Conservation (phyloP, 2,113 vertebrate species). For the Percina caprodes region DNA sequence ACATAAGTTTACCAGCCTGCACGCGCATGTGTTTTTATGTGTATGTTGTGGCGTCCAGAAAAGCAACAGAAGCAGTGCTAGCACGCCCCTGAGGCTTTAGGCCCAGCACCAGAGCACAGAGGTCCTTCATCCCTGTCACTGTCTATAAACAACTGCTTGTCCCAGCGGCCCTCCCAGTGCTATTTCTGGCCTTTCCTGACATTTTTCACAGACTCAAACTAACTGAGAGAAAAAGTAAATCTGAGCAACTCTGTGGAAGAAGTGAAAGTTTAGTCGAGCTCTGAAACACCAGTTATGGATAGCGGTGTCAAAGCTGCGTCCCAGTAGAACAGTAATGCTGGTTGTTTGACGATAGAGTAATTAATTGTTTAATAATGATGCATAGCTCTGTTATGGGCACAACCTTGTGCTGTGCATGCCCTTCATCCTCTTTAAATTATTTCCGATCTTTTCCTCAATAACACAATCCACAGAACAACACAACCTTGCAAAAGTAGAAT, state of each 20-base stretch:
- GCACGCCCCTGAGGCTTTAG: slow-evolving; percentile 66
- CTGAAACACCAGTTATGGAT: slow-evolving; percentile 29
- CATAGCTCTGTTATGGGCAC: slow-evolving; percentile 66
- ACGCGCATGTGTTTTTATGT: slow-evolving; percentile 21
- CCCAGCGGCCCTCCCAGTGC: slow-evolving; percentile 61
- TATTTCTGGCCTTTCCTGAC: slow-evolving; percentile 73
- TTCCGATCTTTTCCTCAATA: slow-evolving; percentile 60
- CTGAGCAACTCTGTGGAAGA: slow-evolving; percentile 38
- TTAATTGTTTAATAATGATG: slow-evolving; percentile 82
- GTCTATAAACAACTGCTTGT: slow-evolving; percentile 78
- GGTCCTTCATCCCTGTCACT: slow-evolving; percentile 82
- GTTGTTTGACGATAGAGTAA: slow-evolving; percentile 72
- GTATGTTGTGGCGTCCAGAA: slow-evolving; percentile 43
- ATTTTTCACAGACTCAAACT: slow-evolving; percentile 70
- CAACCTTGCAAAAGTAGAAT: slow-evolving; percentile 51
- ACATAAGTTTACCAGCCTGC: slow-evolving; percentile 11
- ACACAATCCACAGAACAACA: slow-evolving; percentile 46
- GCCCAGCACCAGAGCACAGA: slow-evolving; percentile 70
- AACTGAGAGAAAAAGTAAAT: slow-evolving; percentile 62
- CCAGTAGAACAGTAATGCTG: slow-evolving; percentile 54
- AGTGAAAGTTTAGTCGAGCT: slow-evolving; percentile 45
- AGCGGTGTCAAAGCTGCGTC: slow-evolving; percentile 47
- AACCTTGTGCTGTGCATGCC: slow-evolving; percentile 70
- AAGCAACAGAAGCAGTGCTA: slow-evolving; percentile 58
- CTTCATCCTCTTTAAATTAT: slow-evolving; percentile 74